A percentile compares a stretch with the other conserved stretches of the same genome.
Evolutionary conservation across 1,140 invertebrate genomes (phyloP).

Genomic region (Penaeus japonicus): DNA sequence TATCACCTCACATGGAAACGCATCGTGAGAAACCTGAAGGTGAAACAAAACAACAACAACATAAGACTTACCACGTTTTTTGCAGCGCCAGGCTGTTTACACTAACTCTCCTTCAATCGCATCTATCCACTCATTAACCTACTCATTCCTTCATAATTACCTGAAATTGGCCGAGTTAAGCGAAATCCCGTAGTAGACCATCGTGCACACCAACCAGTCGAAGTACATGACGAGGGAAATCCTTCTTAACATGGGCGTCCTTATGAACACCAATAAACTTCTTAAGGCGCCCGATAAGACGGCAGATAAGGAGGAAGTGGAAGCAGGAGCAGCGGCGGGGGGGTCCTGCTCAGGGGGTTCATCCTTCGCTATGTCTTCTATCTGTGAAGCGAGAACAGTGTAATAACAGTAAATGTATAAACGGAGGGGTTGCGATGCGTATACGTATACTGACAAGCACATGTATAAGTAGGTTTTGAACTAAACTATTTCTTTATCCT

Average conservation of each 20-base stretch:
- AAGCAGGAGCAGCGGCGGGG: neutral
- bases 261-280: slow-evolving; percentile 63
- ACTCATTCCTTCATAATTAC: neutral
- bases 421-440: too few relatives aligned
- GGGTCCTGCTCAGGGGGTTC: neutral
- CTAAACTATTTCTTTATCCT: too few relatives aligned
- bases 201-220: slow-evolving; percentile 72
- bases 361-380: too few relatives aligned
- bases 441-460: too few relatives aligned
- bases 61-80: too few relatives aligned
- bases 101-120: neutral
- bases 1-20: too few relatives aligned
- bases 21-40: too few relatives aligned
- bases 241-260: slow-evolving; percentile 75
- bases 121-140: neutral
- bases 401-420: too few relatives aligned
- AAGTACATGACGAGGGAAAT: slow-evolving; percentile 79
- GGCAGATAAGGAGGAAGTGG: neutral
- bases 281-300: neutral
- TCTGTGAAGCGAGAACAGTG: too few relatives aligned
- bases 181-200: slow-evolving; percentile 80
- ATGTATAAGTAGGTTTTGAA: too few relatives aligned
- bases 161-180: slow-evolving; percentile 78
- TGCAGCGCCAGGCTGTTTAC: too few relatives aligned
- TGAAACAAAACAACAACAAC: too few relatives aligned